Conservation (phyloP, 2,797 vertebrate genomes). For the Tenualosa thibaudeaui region DNA sequence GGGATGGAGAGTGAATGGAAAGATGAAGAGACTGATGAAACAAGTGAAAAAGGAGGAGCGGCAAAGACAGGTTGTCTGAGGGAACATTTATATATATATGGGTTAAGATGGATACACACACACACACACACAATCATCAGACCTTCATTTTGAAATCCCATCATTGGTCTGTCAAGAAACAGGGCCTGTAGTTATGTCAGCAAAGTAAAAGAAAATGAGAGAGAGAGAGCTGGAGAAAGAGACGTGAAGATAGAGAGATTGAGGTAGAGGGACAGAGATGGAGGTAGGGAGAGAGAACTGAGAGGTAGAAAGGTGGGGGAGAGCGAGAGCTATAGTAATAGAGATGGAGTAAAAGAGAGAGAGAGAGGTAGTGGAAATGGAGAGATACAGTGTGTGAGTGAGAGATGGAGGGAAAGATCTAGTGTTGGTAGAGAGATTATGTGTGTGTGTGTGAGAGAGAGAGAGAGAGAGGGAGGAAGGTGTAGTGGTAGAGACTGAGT, state of each 20-base stretch:
- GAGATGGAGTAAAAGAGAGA: not conserved
- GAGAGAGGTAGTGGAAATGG: too few species aligned
- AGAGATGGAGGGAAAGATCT: not conserved
- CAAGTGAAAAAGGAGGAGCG: slow-evolving; percentile 46
- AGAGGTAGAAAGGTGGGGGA: not conserved
- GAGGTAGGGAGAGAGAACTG: too few species aligned
- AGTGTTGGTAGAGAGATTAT: too few species aligned
- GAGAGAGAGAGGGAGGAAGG: not conserved
- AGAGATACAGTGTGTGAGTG: not conserved
- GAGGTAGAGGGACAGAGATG: too few species aligned
- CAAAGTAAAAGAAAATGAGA: not conserved
- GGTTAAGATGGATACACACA: slow-evolving; percentile 42
- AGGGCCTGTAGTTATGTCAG: not conserved
- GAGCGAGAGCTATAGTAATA: not conserved
- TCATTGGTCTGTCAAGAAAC: not conserved
- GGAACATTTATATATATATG: not conserved
- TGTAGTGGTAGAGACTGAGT: too few species aligned
- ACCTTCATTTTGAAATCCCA: not conserved
- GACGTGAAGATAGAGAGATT: too few species aligned
- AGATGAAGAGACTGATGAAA: too few species aligned
- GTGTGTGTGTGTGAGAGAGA: too few species aligned
- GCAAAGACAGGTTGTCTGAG: slow-evolving; percentile 10
- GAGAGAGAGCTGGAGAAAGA: not conserved
- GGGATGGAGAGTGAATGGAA: too few species aligned
- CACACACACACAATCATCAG: not conserved